Base-by-base conservation (phyloP, 2,113 vertebrate species). In the Gambusia holbrooki region DNA sequence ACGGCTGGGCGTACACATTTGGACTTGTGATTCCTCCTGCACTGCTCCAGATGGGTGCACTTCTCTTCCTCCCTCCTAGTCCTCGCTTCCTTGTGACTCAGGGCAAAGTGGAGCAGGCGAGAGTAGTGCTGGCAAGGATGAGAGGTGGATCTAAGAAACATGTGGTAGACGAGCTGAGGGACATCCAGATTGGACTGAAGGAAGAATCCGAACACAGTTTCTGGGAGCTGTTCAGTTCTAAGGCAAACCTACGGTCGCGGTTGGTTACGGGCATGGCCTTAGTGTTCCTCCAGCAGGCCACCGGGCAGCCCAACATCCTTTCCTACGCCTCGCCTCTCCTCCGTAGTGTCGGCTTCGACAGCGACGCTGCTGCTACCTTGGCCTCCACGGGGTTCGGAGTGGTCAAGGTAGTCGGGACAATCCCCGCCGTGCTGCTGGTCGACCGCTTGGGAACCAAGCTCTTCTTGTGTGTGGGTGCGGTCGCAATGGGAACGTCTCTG, bases 311-410 rank as follows among this genome's bases (percentile, higher is more conserved):
- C 40, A 99, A 98, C 86, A 94, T 99, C 87, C 91, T 99, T 37
- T 97, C 96, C 81, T 99, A 99, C 13, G 96, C 98, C n/a, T 98
- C 97, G 0, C 97, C 96, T 2, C 94, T 99, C 63, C 92, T 99
- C 78, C 97, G 94, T 73, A 96, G 97, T 0, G 96, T 98, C 69
- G 97, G 98, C 28, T 99, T 98, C 87, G 93, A 96, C 81, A 97
- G 96, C 71, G 96, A 97, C 0, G 95, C 96, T 70, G 96, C 96
- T 6, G 97, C 97, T 0, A 97, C 96, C 51, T 86, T 99, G 37
- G 98, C 97, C 45, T 99, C 98, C 74, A 97, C 97, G 0, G 97
- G 97, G 14, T 94, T 99, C 8, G 98, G 98, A 10, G 92, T 96
- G 1, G 95, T 99, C 81, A 99, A 99, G 90, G 96, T 98, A 29